These are phyloP conservation scores for Leucoraja erinaceus DNA, from an alignment of 2,113 vertebrate species.

Conservation along the genomic window DNA sequence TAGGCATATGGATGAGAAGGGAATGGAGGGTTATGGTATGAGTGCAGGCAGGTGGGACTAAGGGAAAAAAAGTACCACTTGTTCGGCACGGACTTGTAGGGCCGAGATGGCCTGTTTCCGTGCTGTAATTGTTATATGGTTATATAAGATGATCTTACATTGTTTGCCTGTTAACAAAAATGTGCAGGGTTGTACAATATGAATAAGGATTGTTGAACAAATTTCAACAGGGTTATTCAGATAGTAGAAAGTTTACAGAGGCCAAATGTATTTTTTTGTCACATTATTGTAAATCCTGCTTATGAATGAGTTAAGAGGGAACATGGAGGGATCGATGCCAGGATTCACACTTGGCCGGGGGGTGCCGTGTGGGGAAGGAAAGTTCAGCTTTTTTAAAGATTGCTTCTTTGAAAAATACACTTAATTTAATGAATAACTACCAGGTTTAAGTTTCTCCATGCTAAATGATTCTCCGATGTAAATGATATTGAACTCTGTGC, in stretches of 20 bases:
- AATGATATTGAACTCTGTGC: background rate
- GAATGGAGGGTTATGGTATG: too few relatives aligned
- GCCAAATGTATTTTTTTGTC: background rate
- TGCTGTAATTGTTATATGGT: too few relatives aligned
- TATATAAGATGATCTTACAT: background rate
- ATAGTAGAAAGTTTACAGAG: background rate
- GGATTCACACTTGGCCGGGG: too few relatives aligned
- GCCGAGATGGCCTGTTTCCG: too few relatives aligned
- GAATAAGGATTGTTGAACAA: too few relatives aligned
- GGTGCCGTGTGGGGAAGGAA: too few relatives aligned
- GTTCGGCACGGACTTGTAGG: too few relatives aligned
- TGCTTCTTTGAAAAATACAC: background rate
- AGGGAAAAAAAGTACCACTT: too few relatives aligned
- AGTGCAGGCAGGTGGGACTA: too few relatives aligned
- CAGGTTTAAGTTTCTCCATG: background rate
- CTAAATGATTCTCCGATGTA: background rate
- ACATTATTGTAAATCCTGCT: background rate
- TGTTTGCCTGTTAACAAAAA: background rate
- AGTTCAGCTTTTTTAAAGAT: background rate
- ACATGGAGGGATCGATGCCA: background rate
- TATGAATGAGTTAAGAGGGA: background rate
- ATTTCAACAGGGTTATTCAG: background rate
- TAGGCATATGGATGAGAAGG: too few relatives aligned
- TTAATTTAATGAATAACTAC: background rate
- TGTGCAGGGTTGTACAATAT: background rate